Percentiles rank a stretch among this genome's conserved stretches.
phyloP scores from a whole-genome alignment of 2,113 vertebrate species.

The Planiliza haematocheilus region DNA sequence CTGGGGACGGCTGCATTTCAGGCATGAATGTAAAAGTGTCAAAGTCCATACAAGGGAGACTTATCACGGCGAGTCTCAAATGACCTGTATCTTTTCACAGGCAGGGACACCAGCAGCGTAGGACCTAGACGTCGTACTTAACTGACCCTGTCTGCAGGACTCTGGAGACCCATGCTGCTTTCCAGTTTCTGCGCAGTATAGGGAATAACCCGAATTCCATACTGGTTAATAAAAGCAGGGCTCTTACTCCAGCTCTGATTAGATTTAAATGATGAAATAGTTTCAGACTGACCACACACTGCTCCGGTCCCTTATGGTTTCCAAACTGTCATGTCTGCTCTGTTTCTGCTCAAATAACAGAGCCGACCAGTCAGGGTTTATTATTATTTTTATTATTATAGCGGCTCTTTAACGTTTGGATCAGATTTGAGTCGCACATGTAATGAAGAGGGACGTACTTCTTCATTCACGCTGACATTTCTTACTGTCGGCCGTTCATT shows the following conservation, averaged over 20 bases:
- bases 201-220: slow-evolving; percentile 60
- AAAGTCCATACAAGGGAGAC: slow-evolving; percentile 70
- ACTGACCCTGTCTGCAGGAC: slow-evolving; percentile 43
- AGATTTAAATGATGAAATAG: slow-evolving; percentile 59
- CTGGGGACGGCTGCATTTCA: slow-evolving; percentile 67
- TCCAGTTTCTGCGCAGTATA: slow-evolving; percentile 39
- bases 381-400: neutral
- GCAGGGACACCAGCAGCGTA: slow-evolving; percentile 33
- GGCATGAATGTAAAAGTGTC: slow-evolving; percentile 78
- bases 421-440: slow-evolving; percentile 23
- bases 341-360: slow-evolving; percentile 34
- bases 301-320: slow-evolving; percentile 37
- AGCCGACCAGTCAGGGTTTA: slow-evolving; percentile 19
- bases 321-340: slow-evolving; percentile 32
- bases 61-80: slow-evolving; percentile 69
- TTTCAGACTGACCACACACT: slow-evolving; percentile 62
- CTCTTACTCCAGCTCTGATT: slow-evolving; percentile 53
- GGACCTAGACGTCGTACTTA: slow-evolving; percentile 51
- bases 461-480: slow-evolving; percentile 27
- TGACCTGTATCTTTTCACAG: slow-evolving; percentile 70
- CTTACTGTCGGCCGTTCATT: slow-evolving; percentile 15
- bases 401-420: slow-evolving; percentile 17
- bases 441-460: slow-evolving; percentile 4
- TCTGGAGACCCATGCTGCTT: slow-evolving; percentile 43
- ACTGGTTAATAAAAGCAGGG: slow-evolving; percentile 46